Percentiles rank a stretch among this genome's conserved stretches.
These are phyloP conservation scores for Syrphus vitripennis DNA, from an alignment of 2,888 invertebrate species.

Conservation along the genomic window DNA sequence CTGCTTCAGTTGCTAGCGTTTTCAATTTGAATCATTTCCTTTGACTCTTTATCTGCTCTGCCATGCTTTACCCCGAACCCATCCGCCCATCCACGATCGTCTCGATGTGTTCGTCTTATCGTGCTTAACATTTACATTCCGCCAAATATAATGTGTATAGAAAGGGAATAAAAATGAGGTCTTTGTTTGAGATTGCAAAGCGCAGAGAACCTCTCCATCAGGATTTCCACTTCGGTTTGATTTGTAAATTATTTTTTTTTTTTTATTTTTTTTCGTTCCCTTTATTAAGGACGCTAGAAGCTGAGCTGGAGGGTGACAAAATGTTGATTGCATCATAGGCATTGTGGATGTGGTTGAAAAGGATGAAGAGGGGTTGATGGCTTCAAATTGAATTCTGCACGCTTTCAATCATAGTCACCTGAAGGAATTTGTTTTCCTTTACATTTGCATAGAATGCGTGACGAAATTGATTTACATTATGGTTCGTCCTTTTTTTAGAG, in stretches of 20 bases:
- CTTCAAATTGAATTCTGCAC: conserved; percentile 57
- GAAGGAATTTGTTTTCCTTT: conserved; percentile 57
- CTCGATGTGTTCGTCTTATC: background rate
- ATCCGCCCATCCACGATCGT: background rate
- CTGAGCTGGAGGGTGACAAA: background rate
- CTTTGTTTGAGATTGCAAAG: conserved; percentile 50
- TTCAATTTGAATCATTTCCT: conserved; percentile 65
- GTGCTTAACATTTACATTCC: conserved; percentile 32
- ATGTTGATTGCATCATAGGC: conserved; percentile 62
- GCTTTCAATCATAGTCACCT: conserved; percentile 67
- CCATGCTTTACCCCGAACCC: background rate
- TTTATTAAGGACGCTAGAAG: background rate
- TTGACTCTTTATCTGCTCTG: conserved; percentile 46
- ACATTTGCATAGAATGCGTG: conserved; percentile 33
- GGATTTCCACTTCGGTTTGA: conserved; percentile 59
- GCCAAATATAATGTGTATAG: conserved; percentile 5
- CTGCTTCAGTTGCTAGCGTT: conserved; percentile 64
- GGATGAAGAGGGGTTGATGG: background rate
- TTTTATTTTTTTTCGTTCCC: conserved; percentile 21
- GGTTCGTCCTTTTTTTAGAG: conserved; percentile 50
- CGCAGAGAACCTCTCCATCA: conserved; percentile 33
- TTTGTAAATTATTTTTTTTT: conserved; percentile 60
- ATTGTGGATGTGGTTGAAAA: conserved; percentile 11
- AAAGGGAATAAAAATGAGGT: conserved; percentile 22
- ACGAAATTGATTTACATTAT: conserved; percentile 59